Conservation (phyloP, 2,888 invertebrate species). For the Ectobius pallidus region DNA sequence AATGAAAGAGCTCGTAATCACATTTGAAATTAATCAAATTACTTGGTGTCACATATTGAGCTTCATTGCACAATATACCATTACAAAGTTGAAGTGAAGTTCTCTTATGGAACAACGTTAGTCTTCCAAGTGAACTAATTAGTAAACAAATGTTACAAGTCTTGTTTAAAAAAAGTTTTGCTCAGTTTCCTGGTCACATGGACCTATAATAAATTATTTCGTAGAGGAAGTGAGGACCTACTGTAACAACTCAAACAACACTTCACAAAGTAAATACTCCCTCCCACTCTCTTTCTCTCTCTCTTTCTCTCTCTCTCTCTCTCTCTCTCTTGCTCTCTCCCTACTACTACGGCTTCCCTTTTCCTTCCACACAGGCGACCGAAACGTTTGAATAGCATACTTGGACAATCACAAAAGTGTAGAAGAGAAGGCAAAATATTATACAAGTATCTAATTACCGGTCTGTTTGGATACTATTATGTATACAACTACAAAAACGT, state of each 20-base stretch:
- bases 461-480: conserved; percentile 19
- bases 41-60: too few species aligned
- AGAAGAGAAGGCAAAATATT: conserved; percentile 22
- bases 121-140: conserved; percentile 23
- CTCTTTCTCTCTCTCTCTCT: background rate
- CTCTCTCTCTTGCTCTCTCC: background rate
- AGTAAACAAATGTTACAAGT: conserved; percentile 23
- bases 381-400: conserved; percentile 21
- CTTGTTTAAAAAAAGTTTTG: conserved; percentile 11
- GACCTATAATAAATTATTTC: conserved; percentile 29
- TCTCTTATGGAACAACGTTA: background rate
- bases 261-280: conserved; percentile 26
- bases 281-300: background rate
- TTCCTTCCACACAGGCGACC: background rate
- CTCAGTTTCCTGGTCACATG: conserved; percentile 24
- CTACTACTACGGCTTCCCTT: background rate
- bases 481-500: background rate
- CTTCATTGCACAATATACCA: background rate
- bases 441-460: conserved; percentile 26
- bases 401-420: conserved; percentile 26
- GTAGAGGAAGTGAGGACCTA: conserved; percentile 11
- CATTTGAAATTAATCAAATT: too few species aligned
- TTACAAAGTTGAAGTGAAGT: background rate
- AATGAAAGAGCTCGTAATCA: too few species aligned
- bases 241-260: conserved; percentile 24